Evolutionary conservation across 1,140 invertebrate species (phyloP).

Genomic region (Heliconius melpomene): DNA sequence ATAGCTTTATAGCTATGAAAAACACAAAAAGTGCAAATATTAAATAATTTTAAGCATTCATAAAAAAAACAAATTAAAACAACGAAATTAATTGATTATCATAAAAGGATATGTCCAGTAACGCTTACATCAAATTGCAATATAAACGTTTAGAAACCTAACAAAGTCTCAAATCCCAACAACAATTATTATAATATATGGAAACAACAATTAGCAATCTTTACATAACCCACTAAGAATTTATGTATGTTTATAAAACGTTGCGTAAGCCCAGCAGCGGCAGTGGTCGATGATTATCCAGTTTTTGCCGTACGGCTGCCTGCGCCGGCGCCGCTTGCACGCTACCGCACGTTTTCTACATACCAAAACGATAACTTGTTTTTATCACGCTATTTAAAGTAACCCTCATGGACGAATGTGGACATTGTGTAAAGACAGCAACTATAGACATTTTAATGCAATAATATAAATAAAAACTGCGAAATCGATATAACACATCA

Average conservation of each 20-base stretch:
- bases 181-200: constrained; percentile 33
- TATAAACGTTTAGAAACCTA: not conserved
- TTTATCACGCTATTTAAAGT: constrained; percentile 39
- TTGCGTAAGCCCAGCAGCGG: constrained; percentile 54
- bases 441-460: not conserved
- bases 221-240: constrained; percentile 52
- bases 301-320: constrained; percentile 49
- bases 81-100: not conserved
- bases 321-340: constrained; percentile 38
- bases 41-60: not conserved
- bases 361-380: constrained; percentile 43
- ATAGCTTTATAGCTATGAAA: no score
- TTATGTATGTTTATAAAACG: constrained; percentile 32
- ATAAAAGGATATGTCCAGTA: not conserved
- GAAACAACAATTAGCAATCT: constrained; percentile 50
- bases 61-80: not conserved
- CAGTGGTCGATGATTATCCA: constrained; percentile 45
- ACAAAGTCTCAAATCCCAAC: not conserved
- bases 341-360: constrained; percentile 37
- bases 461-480: not conserved
- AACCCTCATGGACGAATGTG: constrained; percentile 44
- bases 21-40: not conserved
- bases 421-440: constrained; percentile 26
- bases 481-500: not conserved
- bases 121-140: not conserved